Conservation (phyloP, 2,797 vertebrate genomes). For the Cyprinodon diabolis region DNA sequence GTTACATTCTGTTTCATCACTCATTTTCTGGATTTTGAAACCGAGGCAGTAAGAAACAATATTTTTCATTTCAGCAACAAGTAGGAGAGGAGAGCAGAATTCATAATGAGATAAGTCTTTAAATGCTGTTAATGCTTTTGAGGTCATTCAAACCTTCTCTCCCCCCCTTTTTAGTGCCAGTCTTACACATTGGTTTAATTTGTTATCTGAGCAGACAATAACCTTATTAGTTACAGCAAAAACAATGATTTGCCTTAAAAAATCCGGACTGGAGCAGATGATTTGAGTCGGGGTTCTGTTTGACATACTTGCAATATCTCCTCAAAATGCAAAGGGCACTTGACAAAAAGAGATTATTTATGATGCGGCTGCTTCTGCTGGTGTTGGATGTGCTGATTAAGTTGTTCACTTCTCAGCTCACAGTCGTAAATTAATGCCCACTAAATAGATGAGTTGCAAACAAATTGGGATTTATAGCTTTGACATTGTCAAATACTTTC, state of each 20-base stretch:
- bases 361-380: slow-evolving; percentile 3
- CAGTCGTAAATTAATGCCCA: slow-evolving; percentile 18
- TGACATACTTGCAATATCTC: slow-evolving; percentile 2
- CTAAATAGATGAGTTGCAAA: slow-evolving; percentile 21
- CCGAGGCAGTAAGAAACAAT: slow-evolving; percentile 47
- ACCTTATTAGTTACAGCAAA: slow-evolving; percentile 9
- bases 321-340: slow-evolving; percentile 6
- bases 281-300: slow-evolving; percentile 16
- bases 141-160: slow-evolving; percentile 38
- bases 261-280: neutral
- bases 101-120: slow-evolving; percentile 14
- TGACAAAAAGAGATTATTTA: slow-evolving; percentile 25
- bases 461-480: slow-evolving; percentile 22
- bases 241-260: slow-evolving; percentile 13
- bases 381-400: slow-evolving; percentile 3
- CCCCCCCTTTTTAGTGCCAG: slow-evolving; percentile 6
- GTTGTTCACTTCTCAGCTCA: slow-evolving; percentile 15
- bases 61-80: slow-evolving; percentile 48
- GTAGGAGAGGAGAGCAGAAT: slow-evolving; percentile 23
- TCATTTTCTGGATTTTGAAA: slow-evolving; percentile 52
- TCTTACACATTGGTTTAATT: slow-evolving; percentile 4
- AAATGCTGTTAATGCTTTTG: slow-evolving; percentile 21
- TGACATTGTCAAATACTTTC: slow-evolving; percentile 19
- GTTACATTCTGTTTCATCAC: slow-evolving; percentile 70
- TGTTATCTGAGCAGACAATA: neutral